Conservation (phyloP, 1,140 invertebrate species). For the Octopus sinensis region DNA sequence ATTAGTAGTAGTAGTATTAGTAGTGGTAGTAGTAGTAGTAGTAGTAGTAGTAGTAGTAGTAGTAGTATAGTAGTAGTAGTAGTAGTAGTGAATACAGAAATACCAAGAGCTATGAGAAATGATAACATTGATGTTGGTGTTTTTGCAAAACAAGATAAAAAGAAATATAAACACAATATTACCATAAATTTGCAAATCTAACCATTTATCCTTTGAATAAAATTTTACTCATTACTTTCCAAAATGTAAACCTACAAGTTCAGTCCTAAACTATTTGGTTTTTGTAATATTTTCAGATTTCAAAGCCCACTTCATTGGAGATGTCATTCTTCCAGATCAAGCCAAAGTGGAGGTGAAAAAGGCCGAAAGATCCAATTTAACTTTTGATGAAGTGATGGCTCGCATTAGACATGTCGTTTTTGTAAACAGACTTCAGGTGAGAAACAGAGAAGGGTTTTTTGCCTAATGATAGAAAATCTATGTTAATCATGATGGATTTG, state of each 20-base stretch:
- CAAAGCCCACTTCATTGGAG: slow-evolving; percentile 52
- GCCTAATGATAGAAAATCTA: no score
- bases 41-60: no score
- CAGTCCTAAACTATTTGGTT: no score
- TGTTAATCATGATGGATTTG: no score
- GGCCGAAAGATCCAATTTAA: slow-evolving; percentile 37
- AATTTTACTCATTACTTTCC: neutral
- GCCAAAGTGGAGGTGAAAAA: slow-evolving; percentile 33
- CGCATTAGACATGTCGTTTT: slow-evolving; percentile 54
- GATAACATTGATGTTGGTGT: no score
- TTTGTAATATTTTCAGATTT: slow-evolving; percentile 42
- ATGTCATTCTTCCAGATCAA: slow-evolving; percentile 36
- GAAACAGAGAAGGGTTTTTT: neutral
- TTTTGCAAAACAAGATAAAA: no score
- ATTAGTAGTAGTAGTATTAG: no score
- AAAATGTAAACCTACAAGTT: neutral
- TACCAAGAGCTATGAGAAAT: no score
- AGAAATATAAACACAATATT: no score
- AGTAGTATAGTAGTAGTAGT: no score
- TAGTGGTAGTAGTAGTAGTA: no score
- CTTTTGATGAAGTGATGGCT: slow-evolving; percentile 53
- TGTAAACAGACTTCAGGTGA: slow-evolving; percentile 52
- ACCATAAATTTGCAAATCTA: neutral
- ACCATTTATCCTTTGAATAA: neutral
- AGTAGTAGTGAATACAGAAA: no score